Percentiles rank a stretch among this genome's conserved stretches.
These are phyloP conservation scores for Mellilla xanthometata DNA, from an alignment of 2,888 invertebrate species.

Conservation along the genomic window DNA sequence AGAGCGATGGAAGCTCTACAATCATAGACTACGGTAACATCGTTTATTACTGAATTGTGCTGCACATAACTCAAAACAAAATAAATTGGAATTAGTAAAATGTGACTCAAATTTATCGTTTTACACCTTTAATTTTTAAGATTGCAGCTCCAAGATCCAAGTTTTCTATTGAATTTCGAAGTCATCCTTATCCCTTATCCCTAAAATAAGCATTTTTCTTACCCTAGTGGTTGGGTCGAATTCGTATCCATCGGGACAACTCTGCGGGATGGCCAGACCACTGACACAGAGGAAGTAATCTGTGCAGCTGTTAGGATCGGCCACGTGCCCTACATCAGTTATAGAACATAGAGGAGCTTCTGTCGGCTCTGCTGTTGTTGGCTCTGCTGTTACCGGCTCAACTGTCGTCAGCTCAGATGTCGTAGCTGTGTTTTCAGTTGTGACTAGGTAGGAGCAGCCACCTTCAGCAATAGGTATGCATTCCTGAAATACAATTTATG, in stretches of 20 bases:
- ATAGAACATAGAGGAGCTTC: background rate
- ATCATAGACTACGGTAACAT: no score
- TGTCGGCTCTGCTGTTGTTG: background rate
- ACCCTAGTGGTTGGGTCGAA: constrained; percentile 10
- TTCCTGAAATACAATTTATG: no score
- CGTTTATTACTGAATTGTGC: no score
- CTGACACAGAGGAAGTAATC: constrained; percentile 31
- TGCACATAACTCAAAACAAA: no score
- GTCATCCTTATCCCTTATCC: no score
- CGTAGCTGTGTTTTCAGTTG: background rate
- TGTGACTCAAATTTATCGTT: no score
- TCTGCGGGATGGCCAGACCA: constrained; percentile 29
- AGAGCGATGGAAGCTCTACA: no score
- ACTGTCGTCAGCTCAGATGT: background rate
- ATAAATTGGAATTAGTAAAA: no score
- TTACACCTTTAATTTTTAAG: no score
- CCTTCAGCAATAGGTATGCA: background rate
- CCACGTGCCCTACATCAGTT: constrained; percentile 3
- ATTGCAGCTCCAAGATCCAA: no score
- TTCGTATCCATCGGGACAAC: constrained; percentile 34
- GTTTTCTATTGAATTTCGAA: no score
- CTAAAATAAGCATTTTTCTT: no score
- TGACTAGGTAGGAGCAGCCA: background rate
- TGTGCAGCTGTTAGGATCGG: constrained; percentile 19
- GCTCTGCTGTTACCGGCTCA: background rate